Evolutionary conservation across 2,113 vertebrate species (phyloP).

Genomic region (Fukomys damarensis): DNA sequence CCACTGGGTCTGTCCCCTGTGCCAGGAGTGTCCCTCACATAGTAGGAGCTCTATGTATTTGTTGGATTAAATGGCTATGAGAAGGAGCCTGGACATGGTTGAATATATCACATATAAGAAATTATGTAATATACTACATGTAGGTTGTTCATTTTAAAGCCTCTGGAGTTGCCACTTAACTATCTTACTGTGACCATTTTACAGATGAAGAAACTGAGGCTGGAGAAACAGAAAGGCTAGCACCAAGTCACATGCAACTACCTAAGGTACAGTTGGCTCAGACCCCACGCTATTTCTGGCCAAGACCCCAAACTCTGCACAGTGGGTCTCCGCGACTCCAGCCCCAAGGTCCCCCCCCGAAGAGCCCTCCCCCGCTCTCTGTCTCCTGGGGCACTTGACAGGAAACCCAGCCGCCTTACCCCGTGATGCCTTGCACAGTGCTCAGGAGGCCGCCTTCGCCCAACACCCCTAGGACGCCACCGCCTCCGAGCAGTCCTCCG

Average conservation of each 20-base stretch:
- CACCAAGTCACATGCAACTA: background rate
- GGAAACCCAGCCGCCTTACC: constrained; percentile 76
- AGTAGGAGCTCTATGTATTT: background rate
- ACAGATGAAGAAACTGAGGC: background rate
- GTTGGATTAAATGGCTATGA: background rate
- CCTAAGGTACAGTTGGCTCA: background rate
- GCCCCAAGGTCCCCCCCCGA: background rate
- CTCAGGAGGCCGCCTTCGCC: constrained; percentile 83
- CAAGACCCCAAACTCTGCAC: background rate
- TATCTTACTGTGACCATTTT: background rate
- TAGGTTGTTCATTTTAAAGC: background rate
- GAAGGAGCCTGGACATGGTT: background rate
- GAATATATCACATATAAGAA: background rate
- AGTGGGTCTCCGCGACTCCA: background rate
- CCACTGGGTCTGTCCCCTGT: background rate
- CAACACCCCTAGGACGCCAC: constrained; percentile 80
- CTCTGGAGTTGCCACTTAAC: background rate
- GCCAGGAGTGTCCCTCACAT: background rate
- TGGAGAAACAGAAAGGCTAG: background rate
- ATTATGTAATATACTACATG: too few species aligned
- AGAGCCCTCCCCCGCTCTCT: too few species aligned
- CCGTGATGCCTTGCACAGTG: constrained; percentile 82
- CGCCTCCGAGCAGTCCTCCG: constrained; percentile 80
- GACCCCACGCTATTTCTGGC: background rate
- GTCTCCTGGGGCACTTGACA: background rate